A percentile compares a stretch with the other conserved stretches of the same genome.
Conservation (phyloP, 2,113 vertebrate genomes). For the Trachemys scripta region DNA sequence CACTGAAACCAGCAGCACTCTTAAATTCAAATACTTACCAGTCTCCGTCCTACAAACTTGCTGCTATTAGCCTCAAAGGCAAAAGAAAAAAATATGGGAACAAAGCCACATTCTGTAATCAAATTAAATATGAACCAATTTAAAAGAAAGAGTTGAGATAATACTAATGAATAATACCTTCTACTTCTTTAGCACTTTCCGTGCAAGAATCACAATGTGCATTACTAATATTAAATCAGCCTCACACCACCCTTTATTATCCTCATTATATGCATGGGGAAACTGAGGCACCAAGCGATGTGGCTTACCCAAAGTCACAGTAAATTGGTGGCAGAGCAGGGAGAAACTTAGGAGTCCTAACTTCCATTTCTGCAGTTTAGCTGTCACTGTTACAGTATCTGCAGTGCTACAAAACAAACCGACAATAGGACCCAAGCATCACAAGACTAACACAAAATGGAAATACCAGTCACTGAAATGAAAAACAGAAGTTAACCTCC, state of each 20-base stretch:
- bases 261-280: slow-evolving; percentile 32
- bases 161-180: slow-evolving; percentile 65
- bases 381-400: neutral
- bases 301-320: neutral
- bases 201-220: slow-evolving; percentile 54
- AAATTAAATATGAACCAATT: slow-evolving; percentile 68
- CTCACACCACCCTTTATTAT: slow-evolving; percentile 24
- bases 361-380: neutral
- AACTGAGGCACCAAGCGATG: slow-evolving; percentile 1
- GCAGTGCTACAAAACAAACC: rapidly evolving
- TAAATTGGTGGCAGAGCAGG: neutral
- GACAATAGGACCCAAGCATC: neutral
- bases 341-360: neutral
- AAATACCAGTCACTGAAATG: neutral
- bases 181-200: neutral
- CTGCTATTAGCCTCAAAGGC: slow-evolving; percentile 64
- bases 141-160: slow-evolving; percentile 52
- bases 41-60: slow-evolving; percentile 69
- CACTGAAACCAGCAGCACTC: slow-evolving; percentile 69
- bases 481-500: neutral
- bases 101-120: slow-evolving; percentile 28
- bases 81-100: slow-evolving; percentile 60
- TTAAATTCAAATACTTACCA: slow-evolving; percentile 74
- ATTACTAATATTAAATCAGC: slow-evolving; percentile 59
- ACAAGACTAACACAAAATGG: neutral